Evolutionary conservation across 1,140 invertebrate species (phyloP), one percentile per base, ranked within the genome.

Genomic region (Chlorops oryzae): DNA sequence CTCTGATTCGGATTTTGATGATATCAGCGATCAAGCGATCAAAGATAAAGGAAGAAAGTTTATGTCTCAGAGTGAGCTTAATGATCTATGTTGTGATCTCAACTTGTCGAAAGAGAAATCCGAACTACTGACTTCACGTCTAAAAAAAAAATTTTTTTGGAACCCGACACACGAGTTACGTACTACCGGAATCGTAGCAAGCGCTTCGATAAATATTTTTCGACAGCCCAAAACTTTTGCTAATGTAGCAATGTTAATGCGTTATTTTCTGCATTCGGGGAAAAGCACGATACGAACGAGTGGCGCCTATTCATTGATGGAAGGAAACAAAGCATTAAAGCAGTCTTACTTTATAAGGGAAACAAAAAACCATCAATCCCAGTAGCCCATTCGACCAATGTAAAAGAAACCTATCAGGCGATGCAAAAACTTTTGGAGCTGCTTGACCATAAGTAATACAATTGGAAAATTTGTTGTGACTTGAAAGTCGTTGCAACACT

Each of bases 391-490:
- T 56, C 51, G 2, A 22, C 47, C 3, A 44, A 52, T 24, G 23
- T 61, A 22, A 59, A 59, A 48, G 55, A 64, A 54, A 21, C 23
- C 35, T 64, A 61, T 48, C 42, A 63, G 28, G 59, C 25, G 24
- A 48, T 59, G 13, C 25, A 35, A 21, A 10, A 52, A 7, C 17
- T 68, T n/a, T 40, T 73, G 2, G 45, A 69, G 28, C 40, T 41
- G 24, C 7, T 72, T 23, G 57, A 61, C 17, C 67, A 73, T 57
- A 7, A 56, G 6, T 37, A 64, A 43, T 54, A 73, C 46, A 38
- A 63, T 0, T 72, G 67, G 65, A 46, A 53, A 20, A 55, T 68
- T 48, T 65, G 58, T 57, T 63, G 56, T n/a, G n/a, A n/a, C n/a
- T n/a, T n/a, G n/a, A n/a, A n/a, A n/a, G n/a, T n/a, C n/a, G n/a